Base-by-base conservation (phyloP, 2,797 vertebrate species). In the Synanceia verrucosa region DNA sequence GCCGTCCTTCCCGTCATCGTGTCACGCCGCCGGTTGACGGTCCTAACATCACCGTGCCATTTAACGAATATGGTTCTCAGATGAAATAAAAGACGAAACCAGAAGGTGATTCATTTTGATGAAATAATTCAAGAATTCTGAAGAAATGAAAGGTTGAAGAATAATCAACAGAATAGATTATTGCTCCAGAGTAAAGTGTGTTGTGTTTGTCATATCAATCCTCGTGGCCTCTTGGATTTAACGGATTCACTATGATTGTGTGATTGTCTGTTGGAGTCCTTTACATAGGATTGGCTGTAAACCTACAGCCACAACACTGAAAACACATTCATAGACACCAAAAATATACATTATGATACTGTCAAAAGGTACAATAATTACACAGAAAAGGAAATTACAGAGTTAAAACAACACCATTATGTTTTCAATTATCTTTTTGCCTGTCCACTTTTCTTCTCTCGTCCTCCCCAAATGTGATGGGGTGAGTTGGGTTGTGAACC, bases 311-410 rank as follows among this genome's bases (percentile, higher is more conserved):
- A 95, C 93, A 92, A 97, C 96, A 97, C 95, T 93, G 95, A 96
- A 91, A 97, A 97, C 96, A 98, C 97, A 95, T 95, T 96, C 92
- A 97, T 95, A 96, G 95, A 96, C 96, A 98, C 96, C 95, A 94
- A 95, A 98, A 97, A 96, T 97, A 97, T 97, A 94, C 94, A 95
- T 92, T 94, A 97, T 97, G 96, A 96, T 96, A 96, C 95, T 97
- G 96, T 96, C 94, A 94, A 96, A 97, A 97, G 95, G 96, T 97
- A 99, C 96, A 97, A 95, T 96, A 98, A 97, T 97, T 97, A 97
- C 97, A 97, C 95, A 95, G 95, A 89, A 94, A 94, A 94, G 87
- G 82, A 94, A 94, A 94, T 93, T 92, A 94, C 91, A 94, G 91
- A 92, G 87, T 90, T 91, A 91, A 93, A 92, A 90, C 91, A 90